Conservation (phyloP, 37 sponge, comb jelly and placozoan species). For the Amphimedon queenslandica region DNA sequence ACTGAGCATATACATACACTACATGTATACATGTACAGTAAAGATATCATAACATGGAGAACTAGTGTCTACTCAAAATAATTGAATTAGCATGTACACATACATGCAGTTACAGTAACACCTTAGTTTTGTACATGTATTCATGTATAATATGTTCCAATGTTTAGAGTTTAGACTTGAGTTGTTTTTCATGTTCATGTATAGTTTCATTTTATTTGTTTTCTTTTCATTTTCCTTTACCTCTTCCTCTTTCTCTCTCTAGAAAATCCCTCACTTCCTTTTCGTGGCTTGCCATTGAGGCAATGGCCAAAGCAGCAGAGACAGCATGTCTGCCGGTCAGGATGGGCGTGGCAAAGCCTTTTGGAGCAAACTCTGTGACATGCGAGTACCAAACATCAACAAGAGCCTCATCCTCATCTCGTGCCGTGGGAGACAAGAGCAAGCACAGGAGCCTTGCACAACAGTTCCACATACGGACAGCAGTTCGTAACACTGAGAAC, state of each 20-base stretch:
- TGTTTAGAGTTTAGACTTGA: neutral
- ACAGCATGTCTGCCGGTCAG: constrained; percentile 48
- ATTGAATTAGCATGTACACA: too few species aligned
- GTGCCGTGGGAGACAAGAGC: neutral
- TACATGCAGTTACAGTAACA: too few species aligned
- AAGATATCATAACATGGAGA: too few species aligned
- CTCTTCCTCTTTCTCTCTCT: neutral
- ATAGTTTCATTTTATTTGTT: neutral
- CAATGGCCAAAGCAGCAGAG: constrained; percentile 52
- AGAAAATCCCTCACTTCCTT: constrained; percentile 47
- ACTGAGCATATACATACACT: too few species aligned
- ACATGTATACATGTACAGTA: neutral
- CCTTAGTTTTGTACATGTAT: too few species aligned
- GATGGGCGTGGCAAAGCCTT: constrained; percentile 62
- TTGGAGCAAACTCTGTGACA: constrained; percentile 60
- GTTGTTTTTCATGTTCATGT: neutral
- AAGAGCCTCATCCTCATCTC: neutral
- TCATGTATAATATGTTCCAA: too few species aligned
- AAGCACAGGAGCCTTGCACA: neutral
- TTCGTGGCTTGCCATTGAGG: constrained; percentile 54
- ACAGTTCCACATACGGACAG: constrained; percentile 37
- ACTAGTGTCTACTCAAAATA: too few species aligned
- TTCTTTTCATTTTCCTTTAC: neutral
- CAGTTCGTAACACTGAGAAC: neutral
- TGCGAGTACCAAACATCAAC: constrained; percentile 40